A percentile compares a stretch with the other conserved stretches of the same genome.
phyloP scores from a whole-genome alignment of 1,140 invertebrate species.

The Drosophila sp. region DNA sequence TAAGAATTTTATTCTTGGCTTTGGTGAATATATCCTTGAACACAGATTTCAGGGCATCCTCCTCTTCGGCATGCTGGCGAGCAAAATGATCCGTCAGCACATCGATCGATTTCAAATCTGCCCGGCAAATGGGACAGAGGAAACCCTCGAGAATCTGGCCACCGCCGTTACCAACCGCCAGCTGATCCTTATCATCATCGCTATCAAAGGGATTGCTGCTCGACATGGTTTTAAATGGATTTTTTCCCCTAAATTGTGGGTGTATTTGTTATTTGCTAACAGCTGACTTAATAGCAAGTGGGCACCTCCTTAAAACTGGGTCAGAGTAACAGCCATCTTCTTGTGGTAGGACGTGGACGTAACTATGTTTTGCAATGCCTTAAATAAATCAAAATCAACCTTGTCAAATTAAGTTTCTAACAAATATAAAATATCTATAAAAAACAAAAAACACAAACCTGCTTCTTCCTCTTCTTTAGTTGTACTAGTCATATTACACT shows the following conservation, averaged over 20 bases:
- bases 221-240: slow-evolving; percentile 47
- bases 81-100: slow-evolving; percentile 95
- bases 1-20: slow-evolving; percentile 92
- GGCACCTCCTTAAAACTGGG: not conserved
- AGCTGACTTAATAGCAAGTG: not conserved
- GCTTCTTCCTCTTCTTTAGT: not conserved
- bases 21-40: slow-evolving; percentile 95
- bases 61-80: slow-evolving; percentile 93
- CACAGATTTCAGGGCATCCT: slow-evolving; percentile 92
- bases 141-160: slow-evolving; percentile 93
- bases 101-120: slow-evolving; percentile 91
- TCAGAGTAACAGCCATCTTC: not conserved
- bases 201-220: slow-evolving; percentile 71
- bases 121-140: slow-evolving; percentile 96
- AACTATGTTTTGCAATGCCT: not conserved
- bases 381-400: not conserved
- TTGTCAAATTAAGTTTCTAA: not conserved
- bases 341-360: not conserved
- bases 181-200: slow-evolving; percentile 77
- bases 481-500: not conserved
- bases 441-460: not conserved
- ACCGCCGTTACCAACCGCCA: slow-evolving; percentile 23
- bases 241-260: slow-evolving; percentile 46
- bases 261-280: slow-evolving; percentile 45
- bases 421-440: not conserved